Percentiles rank a stretch among this genome's conserved stretches.
These are phyloP conservation scores for Cyclina sinensis DNA, from an alignment of 1,140 invertebrate species.

Conservation along the genomic window DNA sequence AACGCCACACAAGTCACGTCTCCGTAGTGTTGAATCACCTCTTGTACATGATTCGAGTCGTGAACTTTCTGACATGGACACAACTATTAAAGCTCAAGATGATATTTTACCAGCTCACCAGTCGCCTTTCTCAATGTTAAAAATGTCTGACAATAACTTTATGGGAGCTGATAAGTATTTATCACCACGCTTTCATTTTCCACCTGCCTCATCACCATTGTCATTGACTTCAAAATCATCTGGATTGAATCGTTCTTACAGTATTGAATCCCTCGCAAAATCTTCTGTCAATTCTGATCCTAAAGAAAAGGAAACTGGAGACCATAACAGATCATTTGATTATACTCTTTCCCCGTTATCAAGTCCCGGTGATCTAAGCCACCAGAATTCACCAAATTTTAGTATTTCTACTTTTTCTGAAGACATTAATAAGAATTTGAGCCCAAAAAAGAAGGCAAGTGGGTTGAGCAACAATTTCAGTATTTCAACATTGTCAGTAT, in stretches of 20 bases:
- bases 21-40: slow-evolving; percentile 70
- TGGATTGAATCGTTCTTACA: slow-evolving; percentile 54
- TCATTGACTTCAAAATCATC: slow-evolving; percentile 18
- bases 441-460: slow-evolving; percentile 54
- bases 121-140: slow-evolving; percentile 51
- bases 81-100: slow-evolving; percentile 23
- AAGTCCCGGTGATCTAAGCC: slow-evolving; percentile 52
- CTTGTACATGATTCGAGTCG: slow-evolving; percentile 63
- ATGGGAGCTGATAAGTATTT: slow-evolving; percentile 1
- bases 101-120: slow-evolving; percentile 27
- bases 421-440: slow-evolving; percentile 62
- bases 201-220: slow-evolving; percentile 23
- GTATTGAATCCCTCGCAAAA: slow-evolving; percentile 63
- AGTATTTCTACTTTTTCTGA: slow-evolving; percentile 51
- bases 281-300: slow-evolving; percentile 59
- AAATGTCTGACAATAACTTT: neutral
- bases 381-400: slow-evolving; percentile 58
- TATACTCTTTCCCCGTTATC: slow-evolving; percentile 53
- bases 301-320: slow-evolving; percentile 13
- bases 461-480: slow-evolving; percentile 47
- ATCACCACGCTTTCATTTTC: slow-evolving; percentile 39
- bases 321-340: slow-evolving; percentile 58
- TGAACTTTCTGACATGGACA: slow-evolving; percentile 50
- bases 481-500: slow-evolving; percentile 63
- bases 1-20: slow-evolving; percentile 73